These are phyloP conservation scores for Crypturellus tataupa DNA, from an alignment of 2,797 vertebrate genomes.

Conservation along the genomic window DNA sequence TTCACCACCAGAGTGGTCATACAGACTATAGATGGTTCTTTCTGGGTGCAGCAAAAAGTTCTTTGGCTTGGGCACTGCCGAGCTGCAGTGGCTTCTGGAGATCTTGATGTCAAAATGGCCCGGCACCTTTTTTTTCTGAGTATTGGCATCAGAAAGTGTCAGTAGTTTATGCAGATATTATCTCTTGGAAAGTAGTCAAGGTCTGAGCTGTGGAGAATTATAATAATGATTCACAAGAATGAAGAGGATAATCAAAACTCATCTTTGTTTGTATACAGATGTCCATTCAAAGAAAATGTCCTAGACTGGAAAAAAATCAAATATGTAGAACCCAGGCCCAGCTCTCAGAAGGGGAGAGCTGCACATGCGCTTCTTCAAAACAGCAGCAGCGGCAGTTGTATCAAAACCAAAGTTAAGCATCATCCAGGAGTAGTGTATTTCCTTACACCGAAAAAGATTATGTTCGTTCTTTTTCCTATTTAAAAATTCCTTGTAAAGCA, in stretches of 20 bases:
- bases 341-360: background rate
- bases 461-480: background rate
- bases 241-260: conserved; percentile 47
- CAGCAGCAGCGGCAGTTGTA: conserved; percentile 14
- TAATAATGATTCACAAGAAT: conserved; percentile 60
- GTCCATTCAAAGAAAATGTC: conserved; percentile 23
- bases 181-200: conserved; percentile 60
- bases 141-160: background rate
- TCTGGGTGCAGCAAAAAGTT: background rate
- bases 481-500: background rate
- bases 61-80: background rate
- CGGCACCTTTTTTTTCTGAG: background rate
- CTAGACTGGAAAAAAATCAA: conserved; percentile 24
- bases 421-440: background rate
- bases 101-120: background rate
- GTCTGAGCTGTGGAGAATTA: background rate
- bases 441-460: background rate
- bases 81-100: background rate
- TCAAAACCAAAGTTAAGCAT: background rate
- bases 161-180: conserved; percentile 43
- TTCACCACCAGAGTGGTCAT: background rate
- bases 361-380: conserved; percentile 13
- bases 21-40: background rate
- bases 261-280: conserved; percentile 62
- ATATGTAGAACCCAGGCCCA: conserved; percentile 38